Conservation (phyloP, 2,797 vertebrate genomes). For the Sylvilagus floridanus region DNA sequence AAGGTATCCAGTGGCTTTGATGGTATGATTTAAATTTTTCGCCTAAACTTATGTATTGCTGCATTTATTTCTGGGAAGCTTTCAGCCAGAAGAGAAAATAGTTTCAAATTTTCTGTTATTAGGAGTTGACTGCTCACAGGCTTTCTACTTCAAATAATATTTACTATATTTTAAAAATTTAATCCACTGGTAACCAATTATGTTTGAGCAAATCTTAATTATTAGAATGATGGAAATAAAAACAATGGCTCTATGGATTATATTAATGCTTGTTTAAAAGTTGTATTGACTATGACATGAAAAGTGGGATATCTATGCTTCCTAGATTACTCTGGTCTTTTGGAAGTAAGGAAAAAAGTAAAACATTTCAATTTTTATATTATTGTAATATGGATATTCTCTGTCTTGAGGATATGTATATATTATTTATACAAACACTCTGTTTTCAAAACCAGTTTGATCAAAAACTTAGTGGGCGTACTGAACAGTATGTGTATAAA, state of each 20-base stretch:
- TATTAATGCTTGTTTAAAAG: not conserved
- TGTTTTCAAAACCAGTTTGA: constrained; percentile 36
- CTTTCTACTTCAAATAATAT: not conserved
- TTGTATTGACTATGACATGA: constrained; percentile 10
- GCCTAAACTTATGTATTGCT: not conserved
- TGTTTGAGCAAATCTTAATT: not conserved
- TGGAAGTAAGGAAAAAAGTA: not conserved
- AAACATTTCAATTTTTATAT: not conserved
- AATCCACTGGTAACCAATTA: not conserved
- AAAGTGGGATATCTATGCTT: not conserved
- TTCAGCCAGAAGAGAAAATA: not conserved
- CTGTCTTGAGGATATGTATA: not conserved
- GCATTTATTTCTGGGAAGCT: not conserved
- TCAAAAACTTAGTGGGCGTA: not conserved
- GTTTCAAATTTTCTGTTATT: not conserved
- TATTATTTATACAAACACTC: constrained; percentile 6
- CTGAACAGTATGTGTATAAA: not conserved
- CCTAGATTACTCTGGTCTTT: not conserved
- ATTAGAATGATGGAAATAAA: not conserved
- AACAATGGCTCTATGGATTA: not conserved
- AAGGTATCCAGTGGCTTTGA: not conserved
- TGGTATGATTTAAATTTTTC: not conserved
- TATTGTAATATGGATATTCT: not conserved
- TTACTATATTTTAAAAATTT: not conserved
- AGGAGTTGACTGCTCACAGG: not conserved